Evolutionary conservation across 2,113 vertebrate species (phyloP).

Genomic region (Spheniscus mendiculus): DNA sequence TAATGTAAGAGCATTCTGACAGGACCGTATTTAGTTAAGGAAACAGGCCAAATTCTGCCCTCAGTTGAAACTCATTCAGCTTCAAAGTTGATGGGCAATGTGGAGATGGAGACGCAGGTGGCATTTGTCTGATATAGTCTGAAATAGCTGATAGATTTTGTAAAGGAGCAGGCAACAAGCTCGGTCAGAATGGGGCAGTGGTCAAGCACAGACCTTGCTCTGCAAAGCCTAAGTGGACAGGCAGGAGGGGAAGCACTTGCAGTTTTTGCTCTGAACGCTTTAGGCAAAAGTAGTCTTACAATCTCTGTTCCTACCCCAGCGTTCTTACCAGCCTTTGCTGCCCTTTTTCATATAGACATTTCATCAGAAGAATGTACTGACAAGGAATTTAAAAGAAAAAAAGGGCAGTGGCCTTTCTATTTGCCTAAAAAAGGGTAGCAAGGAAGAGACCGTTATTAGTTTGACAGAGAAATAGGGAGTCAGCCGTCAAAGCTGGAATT

Average conservation of each 20-base stretch:
- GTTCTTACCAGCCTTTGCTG: not conserved
- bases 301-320: not conserved
- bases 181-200: not conserved
- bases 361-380: not conserved
- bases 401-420: not conserved
- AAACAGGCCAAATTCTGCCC: conserved; percentile 8
- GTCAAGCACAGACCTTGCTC: not conserved
- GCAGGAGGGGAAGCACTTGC: not conserved
- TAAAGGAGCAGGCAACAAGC: not conserved
- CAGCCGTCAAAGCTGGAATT: conserved; percentile 22
- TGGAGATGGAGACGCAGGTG: not conserved
- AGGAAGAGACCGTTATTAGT: not conserved
- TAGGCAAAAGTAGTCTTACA: not conserved
- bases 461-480: conserved; percentile 27
- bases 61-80: conserved; percentile 1
- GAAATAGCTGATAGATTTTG: not conserved
- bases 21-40: conserved; percentile 53
- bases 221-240: not conserved
- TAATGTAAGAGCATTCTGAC: conserved; percentile 61
- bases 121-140: not conserved
- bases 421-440: conserved; percentile 2
- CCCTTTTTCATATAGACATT: not conserved
- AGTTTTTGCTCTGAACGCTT: not conserved
- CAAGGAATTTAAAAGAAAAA: conserved; percentile 21
- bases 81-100: not conserved